Percentiles rank a stretch among this genome's conserved stretches.
phyloP scores from a whole-genome alignment of 2,113 vertebrate species.

The Passer montanus region DNA sequence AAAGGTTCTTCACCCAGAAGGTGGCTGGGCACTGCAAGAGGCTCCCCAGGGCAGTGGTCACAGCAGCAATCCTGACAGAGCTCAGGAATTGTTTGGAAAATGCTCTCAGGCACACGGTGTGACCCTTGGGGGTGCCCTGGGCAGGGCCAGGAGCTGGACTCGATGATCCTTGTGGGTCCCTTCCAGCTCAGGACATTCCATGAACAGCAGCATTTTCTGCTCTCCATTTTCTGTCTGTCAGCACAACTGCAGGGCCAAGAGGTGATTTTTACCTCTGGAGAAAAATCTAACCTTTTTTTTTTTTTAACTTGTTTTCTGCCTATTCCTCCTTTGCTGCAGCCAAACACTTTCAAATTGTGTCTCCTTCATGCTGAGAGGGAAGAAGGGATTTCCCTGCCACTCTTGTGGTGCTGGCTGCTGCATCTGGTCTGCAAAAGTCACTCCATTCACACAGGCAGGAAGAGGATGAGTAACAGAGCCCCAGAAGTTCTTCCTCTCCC shows the following conservation, averaged over 20 bases:
- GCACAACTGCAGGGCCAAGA: background rate
- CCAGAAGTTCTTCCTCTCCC: constrained; percentile 20
- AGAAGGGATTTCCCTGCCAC: background rate
- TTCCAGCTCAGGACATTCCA: background rate
- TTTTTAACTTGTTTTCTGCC: background rate
- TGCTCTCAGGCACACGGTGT: background rate
- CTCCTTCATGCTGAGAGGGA: background rate
- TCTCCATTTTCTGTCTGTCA: rapidly evolving
- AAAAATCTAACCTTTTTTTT: background rate
- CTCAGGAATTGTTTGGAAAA: background rate
- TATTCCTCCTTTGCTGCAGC: background rate
- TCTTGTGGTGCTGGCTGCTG: background rate
- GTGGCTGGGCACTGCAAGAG: background rate
- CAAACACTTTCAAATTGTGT: rapidly evolving
- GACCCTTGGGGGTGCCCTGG: background rate
- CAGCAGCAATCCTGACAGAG: background rate
- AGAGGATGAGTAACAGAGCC: constrained; percentile 44
- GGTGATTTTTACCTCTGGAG: background rate
- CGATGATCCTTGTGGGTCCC: background rate
- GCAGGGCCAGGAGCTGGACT: background rate
- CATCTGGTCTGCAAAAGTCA: constrained; percentile 47
- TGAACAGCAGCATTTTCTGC: background rate
- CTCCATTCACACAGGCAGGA: background rate
- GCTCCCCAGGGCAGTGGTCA: background rate
- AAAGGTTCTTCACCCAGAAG: background rate